These are phyloP conservation scores for Thysanoteuthis rhombus DNA, from an alignment of 2,888 invertebrate species.

Conservation along the genomic window DNA sequence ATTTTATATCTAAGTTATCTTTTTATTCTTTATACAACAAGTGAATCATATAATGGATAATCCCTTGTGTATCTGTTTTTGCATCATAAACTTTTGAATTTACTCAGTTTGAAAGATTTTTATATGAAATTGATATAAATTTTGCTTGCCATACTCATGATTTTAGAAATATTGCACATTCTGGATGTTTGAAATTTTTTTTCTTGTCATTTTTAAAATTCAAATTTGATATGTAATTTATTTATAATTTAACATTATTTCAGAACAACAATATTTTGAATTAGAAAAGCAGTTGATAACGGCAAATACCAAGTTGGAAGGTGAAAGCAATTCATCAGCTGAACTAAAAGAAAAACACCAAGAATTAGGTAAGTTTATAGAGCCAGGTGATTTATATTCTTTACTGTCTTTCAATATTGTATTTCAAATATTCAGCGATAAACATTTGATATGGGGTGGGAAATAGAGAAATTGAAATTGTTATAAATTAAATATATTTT, in stretches of 20 bases:
- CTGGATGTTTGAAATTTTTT: background rate
- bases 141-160: background rate
- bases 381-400: background rate
- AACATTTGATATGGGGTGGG: too few species aligned
- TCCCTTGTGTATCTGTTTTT: background rate
- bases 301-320: conserved; percentile 53
- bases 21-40: too few species aligned
- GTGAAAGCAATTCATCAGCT: conserved; percentile 43
- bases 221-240: background rate
- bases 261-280: conserved; percentile 66
- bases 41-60: too few species aligned
- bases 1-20: too few species aligned
- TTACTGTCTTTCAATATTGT: too few species aligned
- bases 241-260: conserved; percentile 35
- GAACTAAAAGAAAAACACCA: conserved; percentile 43
- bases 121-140: too few species aligned
- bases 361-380: conserved; percentile 51
- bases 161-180: background rate
- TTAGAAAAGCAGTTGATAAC: conserved; percentile 61
- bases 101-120: background rate
- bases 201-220: background rate
- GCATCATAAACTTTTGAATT: background rate
- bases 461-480: too few species aligned
- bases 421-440: too few species aligned
- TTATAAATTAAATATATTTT: too few species aligned